phyloP scores from a whole-genome alignment of 2,888 invertebrate genomes.

The Hemaris fuciformis region DNA sequence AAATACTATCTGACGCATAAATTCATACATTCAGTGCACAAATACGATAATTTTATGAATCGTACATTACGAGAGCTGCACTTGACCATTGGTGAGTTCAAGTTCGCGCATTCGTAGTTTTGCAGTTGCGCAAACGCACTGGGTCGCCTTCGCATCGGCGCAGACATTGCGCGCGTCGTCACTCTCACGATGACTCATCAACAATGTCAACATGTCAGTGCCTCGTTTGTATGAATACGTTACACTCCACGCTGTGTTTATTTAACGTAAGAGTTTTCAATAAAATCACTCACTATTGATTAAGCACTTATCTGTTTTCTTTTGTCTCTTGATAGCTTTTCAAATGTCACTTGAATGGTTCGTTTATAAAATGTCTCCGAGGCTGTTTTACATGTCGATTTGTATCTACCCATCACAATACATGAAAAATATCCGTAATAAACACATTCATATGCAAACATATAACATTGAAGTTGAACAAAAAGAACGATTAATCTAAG shows the following conservation, averaged over 20 bases:
- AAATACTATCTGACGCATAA: background rate
- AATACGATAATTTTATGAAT: background rate
- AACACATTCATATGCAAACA: slow-evolving; percentile 71
- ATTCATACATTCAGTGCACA: background rate
- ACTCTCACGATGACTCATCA: slow-evolving; percentile 56
- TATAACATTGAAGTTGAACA: slow-evolving; percentile 60
- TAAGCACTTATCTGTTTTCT: slow-evolving; percentile 45
- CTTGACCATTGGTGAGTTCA: slow-evolving; percentile 69
- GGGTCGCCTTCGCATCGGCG: slow-evolving; percentile 29
- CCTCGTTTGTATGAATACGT: slow-evolving; percentile 62
- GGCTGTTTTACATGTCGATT: background rate
- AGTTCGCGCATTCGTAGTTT: slow-evolving; percentile 52
- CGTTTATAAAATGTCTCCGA: background rate
- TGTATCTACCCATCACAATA: background rate
- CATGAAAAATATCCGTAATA: background rate
- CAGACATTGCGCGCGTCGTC: slow-evolving; percentile 52
- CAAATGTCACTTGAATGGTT: slow-evolving; percentile 17
- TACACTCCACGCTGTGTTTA: slow-evolving; percentile 57
- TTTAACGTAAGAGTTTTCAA: slow-evolving; percentile 47
- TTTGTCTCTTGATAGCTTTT: slow-evolving; percentile 36
- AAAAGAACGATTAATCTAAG: slow-evolving; percentile 71
- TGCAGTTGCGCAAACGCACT: slow-evolving; percentile 51
- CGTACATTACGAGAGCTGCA: slow-evolving; percentile 33
- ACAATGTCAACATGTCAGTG: slow-evolving; percentile 60
- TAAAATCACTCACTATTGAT: slow-evolving; percentile 51